Base-by-base conservation (phyloP, 2,888 invertebrate genomes). In the Horisme vitalbata region DNA sequence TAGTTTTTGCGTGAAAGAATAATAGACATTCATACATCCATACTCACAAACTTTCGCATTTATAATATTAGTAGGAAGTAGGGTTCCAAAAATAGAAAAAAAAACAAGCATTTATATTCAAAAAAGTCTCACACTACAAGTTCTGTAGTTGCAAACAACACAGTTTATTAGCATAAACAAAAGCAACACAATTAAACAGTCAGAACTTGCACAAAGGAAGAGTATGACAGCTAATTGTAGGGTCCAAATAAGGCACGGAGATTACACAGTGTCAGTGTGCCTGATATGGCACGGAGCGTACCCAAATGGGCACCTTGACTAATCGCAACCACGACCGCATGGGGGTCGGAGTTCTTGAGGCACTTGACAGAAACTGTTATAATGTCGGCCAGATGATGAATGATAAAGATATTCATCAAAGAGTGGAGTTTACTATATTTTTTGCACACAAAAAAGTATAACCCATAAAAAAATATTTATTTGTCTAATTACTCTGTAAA, bases 221-320 rank as follows among this genome's bases (percentile, higher is more conserved):
- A 65, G 57, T 63, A 77, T 77, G 83, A 82, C 81, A 79, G 77
- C 73, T 83, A 83, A 85, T 84, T 83, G 80, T 72, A 61, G 63
- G 43, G 63, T 66, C 73, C 83, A 68, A 77, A 84, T 75, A 84
- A 69, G 86, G 86, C 54, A 61, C 63, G 59, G 62, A 79, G 79
- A 84, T 85, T 78, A 79, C 71, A 75, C 65, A 75, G 75, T 74
- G 81, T 68, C 70, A 68, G 64, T 60, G 45, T 37, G 59, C 73
- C 80, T 69, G 75, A 77, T 83, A 80, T 71, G 75, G 78, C 62
- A 59, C 57, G 59, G 61, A 65, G 45, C 52, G 46, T 39, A 60
- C 75, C 65, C 66, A 78, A 79, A 83, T 78, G 80, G 81, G 69
- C 66, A 77, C 79, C 84, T 81, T 84, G 82, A 87, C 85, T 87